Evolutionary conservation across 2,888 invertebrate species (phyloP), one percentile per base, ranked within the genome.

Genomic region (Priocnemis perturbator): DNA sequence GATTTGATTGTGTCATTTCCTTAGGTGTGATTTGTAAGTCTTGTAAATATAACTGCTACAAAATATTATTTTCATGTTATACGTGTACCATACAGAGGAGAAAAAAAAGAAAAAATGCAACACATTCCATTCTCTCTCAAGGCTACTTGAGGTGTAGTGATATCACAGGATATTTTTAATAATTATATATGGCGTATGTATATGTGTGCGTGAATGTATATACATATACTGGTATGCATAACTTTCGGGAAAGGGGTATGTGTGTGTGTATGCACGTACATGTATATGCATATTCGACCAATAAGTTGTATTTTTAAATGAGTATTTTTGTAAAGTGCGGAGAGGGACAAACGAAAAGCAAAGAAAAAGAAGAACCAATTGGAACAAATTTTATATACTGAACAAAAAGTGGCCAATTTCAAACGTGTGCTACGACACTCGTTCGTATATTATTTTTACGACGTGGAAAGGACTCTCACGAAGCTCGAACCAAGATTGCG

Each of bases 21-120:
- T 79, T 83, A 86, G 85, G 81, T 85, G 83, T 81, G 84, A 86
- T 84, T 87, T 89, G 84, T 87, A 88, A 89, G 87, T 87, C 84
- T 88, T 89, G 88, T 89, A 89, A 86, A 89, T 89, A 88, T 83
- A 83, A 87, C 82, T 82, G 78, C 81, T 84, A 83, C 77, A 82
- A 85, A 83, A 76, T 84, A 81, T 85, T 79, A 83, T 84, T 83
- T 83, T 86, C 79, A 84, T 83, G 80, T 83, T 86, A 83, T 85
- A 79, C 79, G 80, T 88, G 88, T 88, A 87, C 83, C 85, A 88
- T 88, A 88, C 37, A 37, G 37, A 37, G 37, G 7, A 37, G 37
- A 37, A 37, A 37, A 37, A 37, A 26, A 26, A 26, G 26, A 26
- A 26, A 82, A 76, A 73, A 76, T 64, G 70, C 82, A 84, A 85